These are phyloP conservation scores for Hepsetus odoe DNA, from an alignment of 2,113 vertebrate genomes.

Conservation along the genomic window DNA sequence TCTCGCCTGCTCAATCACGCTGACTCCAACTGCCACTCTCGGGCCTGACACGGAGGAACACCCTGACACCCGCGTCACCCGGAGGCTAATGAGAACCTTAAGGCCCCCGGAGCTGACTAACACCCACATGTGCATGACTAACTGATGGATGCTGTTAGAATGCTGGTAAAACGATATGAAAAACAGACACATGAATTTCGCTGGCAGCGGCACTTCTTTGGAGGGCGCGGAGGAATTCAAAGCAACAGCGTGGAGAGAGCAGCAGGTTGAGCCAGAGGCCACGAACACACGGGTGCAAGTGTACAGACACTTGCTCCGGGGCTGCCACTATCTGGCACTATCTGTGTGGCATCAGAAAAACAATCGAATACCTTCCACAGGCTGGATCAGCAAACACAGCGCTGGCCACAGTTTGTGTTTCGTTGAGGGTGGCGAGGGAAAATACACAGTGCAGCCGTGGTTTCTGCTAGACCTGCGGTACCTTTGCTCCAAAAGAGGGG, in stretches of 20 bases:
- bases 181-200: constrained; percentile 12
- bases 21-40: constrained; percentile 55
- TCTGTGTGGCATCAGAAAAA: constrained; percentile 62
- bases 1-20: constrained; percentile 58
- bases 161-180: constrained; percentile 40
- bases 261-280: constrained; percentile 6
- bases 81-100: constrained; percentile 68
- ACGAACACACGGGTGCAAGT: constrained; percentile 15
- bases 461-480: constrained; percentile 56
- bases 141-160: constrained; percentile 41
- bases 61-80: constrained; percentile 59
- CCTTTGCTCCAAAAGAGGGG: constrained; percentile 51
- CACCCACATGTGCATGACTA: constrained; percentile 62
- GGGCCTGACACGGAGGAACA: constrained; percentile 59
- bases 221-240: constrained; percentile 23
- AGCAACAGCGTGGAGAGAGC: constrained; percentile 24
- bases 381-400: constrained; percentile 62
- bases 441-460: constrained; percentile 64
- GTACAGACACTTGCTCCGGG: constrained; percentile 26
- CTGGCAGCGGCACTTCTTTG: constrained; percentile 22
- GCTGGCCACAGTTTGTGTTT: constrained; percentile 58
- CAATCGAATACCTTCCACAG: constrained; percentile 59
- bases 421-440: constrained; percentile 60
- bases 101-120: constrained; percentile 62
- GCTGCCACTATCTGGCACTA: constrained; percentile 25